Base-by-base conservation (phyloP, 2,888 invertebrate species). In the Drosophila paranaensis region DNA sequence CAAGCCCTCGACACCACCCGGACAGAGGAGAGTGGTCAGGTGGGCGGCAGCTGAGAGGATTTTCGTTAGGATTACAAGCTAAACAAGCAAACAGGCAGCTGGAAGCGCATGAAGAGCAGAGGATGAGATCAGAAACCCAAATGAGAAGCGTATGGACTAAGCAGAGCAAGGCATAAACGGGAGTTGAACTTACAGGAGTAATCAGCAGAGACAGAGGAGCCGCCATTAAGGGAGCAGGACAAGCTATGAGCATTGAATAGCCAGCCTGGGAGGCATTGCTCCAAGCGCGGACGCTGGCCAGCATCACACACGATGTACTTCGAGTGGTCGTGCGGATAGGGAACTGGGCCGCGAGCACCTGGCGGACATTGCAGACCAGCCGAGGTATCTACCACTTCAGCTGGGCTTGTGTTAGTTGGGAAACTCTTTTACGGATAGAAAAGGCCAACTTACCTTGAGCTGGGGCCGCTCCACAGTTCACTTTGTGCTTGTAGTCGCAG, bases 401-500 rank as follows among this genome's bases (percentile, higher is more conserved):
- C 84, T 89, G 30, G 16, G 25, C 14, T 42, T 27, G 55, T 76
- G 81, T 82, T 87, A 82, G 84, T 86, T 14, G 37, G 6, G 30
- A 13, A 55, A 13, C 2, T n/a, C 2, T n/a, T 3, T 13, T 50
- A 11, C 1, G 10, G n/a, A 6, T 27, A 6, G 6, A 56, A 35
- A 11, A 42, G 45, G 3, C 10, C 40, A 66, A 89, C 87, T 56
- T 58, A 88, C 88, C 86, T 25, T 71, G 69, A 20, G 25, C 63
- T 11, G 53, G 5, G 0, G 14, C 74, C n/a, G 10, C 75, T 6
- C 82, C 84, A 60, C 95, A 95, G 53, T 94, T 89, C 0, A 95
- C 95, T 62, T 95, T 94, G 45, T 93, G 88, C 1, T 95, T 94
- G 91, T 93, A 94, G 90, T 95, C 95, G 80, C 96, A 96, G 11